Percentiles rank a stretch among this genome's conserved stretches.
Conservation (phyloP, 2,797 vertebrate species). For the Pachyuromys duprasi region DNA sequence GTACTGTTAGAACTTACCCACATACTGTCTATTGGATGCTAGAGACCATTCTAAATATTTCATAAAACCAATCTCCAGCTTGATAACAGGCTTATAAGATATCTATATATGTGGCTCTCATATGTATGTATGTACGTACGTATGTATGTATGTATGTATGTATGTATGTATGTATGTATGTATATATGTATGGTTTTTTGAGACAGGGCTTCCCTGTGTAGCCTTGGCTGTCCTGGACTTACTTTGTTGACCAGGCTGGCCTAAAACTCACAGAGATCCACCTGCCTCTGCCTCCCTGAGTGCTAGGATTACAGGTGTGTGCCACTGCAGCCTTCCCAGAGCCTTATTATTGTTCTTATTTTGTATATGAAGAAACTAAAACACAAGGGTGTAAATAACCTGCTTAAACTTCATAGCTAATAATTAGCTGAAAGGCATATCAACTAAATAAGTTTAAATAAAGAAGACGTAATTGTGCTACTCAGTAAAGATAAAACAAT, state of each 20-base stretch:
- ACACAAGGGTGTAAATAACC: background rate
- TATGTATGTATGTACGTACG: no score
- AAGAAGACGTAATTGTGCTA: slow-evolving; percentile 17
- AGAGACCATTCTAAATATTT: slow-evolving; percentile 13
- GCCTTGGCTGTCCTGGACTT: no score
- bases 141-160: no score
- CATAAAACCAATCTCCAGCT: background rate
- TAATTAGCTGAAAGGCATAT: slow-evolving; percentile 26
- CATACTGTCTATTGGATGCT: background rate
- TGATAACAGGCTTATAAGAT: background rate
- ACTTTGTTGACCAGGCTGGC: no score
- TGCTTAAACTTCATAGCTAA: slow-evolving; percentile 11
- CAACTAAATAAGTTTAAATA: slow-evolving; percentile 13
- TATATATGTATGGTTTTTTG: no score
- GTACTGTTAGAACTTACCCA: background rate
- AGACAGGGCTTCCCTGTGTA: no score
- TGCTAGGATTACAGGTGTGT: no score
- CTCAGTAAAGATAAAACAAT: background rate
- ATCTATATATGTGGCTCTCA: no score
- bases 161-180: no score
- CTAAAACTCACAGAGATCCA: no score
- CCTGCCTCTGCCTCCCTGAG: no score
- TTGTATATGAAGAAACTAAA: background rate
- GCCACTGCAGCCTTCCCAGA: no score
- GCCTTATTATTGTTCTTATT: background rate